Base-by-base conservation (phyloP, 2,888 invertebrate species). In the Azorinus chamasolen region DNA sequence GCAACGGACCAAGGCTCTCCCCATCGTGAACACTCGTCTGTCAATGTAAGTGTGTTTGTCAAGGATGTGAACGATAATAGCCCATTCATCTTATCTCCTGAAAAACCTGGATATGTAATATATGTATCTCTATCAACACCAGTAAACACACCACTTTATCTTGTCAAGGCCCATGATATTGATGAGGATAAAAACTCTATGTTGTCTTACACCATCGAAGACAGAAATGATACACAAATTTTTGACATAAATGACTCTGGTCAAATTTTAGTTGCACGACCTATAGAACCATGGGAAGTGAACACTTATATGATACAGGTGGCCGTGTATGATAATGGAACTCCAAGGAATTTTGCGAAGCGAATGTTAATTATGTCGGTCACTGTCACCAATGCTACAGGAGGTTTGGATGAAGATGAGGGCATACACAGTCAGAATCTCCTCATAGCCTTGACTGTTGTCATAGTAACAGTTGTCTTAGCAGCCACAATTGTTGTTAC, bases 1-100 rank as follows among this genome's bases (percentile, higher is more conserved):
- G 91, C 89, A 14, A 83, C 76, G 6, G 91, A 91, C 76, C 83
- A 85, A 39, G 91, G 91, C 0, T 71, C 74, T 8, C 89, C 90
- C 0, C 63, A 86, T 5, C 57, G 82, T 58, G 62, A 51, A 16
- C 77, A 74, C 55, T 77, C 82, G 4, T 57, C 75, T n/a, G 83
- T 83, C 14, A 71, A 80, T 20, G 83, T 86, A 12, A 79, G 61
- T 39, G 83, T 86, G 57, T 72, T 73, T 64, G 82, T 86, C 16
- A 75, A 57, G 6, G 86, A 86, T 43, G 72, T 51, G 20, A 86
- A 86, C 75, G 86, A 86, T 64, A 84, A 86, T 46, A 61, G 65
- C 2, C 92, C 92, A 0, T 55, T 83, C 6, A 87, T 92, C 68
- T 55, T 77, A 5, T 74, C 79, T 46, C 90, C 90, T 6, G 71